These are phyloP conservation scores for Triops cancriformis DNA, from an alignment of 1,140 invertebrate genomes.

Conservation along the genomic window DNA sequence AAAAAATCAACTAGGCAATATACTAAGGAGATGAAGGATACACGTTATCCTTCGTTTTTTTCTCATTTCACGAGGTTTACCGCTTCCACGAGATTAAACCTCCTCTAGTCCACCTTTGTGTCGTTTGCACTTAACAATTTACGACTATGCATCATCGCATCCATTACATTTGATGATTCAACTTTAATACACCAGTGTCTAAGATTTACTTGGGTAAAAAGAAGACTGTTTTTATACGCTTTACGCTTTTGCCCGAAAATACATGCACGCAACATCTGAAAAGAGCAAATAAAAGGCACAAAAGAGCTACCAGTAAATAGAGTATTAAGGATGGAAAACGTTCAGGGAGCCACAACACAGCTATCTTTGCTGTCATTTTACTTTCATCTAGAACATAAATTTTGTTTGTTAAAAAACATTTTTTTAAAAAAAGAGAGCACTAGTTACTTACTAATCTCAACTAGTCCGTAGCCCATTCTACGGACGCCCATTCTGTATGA, in stretches of 20 bases:
- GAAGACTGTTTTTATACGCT: not conserved
- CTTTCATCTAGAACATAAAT: slow-evolving; percentile 1
- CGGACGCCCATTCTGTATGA: slow-evolving; percentile 86
- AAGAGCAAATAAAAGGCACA: slow-evolving; percentile 3
- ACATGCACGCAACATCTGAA: not conserved
- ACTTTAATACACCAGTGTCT: not conserved
- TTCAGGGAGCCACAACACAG: slow-evolving; percentile 14
- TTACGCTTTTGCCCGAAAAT: not conserved
- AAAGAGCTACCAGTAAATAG: not conserved
- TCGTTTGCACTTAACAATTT: not conserved
- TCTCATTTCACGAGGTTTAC: not conserved
- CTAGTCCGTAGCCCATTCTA: slow-evolving; percentile 74
- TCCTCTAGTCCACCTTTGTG: not conserved
- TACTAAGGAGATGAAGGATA: not conserved
- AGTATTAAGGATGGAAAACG: not conserved
- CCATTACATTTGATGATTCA: not conserved
- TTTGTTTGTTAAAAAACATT: not conserved
- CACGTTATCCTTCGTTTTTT: not conserved
- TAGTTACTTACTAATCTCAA: slow-evolving; percentile 59
- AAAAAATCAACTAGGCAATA: slow-evolving; percentile 5
- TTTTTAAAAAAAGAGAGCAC: not conserved
- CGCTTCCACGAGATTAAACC: not conserved
- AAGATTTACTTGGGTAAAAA: not conserved
- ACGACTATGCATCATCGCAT: not conserved
- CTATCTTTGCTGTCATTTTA: not conserved